phyloP scores from a whole-genome alignment of 2,113 vertebrate species.

The Crotalus helleri region DNA sequence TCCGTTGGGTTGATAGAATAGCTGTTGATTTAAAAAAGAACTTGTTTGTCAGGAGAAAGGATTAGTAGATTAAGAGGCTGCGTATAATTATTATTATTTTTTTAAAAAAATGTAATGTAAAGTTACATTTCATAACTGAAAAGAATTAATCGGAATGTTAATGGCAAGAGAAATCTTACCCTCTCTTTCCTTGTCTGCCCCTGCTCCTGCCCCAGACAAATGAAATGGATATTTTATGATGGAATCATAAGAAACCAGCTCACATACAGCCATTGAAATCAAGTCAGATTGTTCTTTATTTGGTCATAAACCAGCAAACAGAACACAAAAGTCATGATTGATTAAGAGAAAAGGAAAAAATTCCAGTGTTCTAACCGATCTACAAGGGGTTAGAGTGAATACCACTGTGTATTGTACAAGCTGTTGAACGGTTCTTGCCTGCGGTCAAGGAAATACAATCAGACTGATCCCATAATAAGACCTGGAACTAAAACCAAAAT shows the following conservation, averaged over 20 bases:
- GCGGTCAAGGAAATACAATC: background rate
- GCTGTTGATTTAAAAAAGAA: slow-evolving; percentile 71
- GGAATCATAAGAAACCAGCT: background rate
- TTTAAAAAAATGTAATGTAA: slow-evolving; percentile 57
- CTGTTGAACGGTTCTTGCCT: background rate
- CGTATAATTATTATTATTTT: slow-evolving; percentile 60
- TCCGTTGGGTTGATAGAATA: slow-evolving; percentile 69
- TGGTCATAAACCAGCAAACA: background rate
- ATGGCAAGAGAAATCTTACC: slow-evolving; percentile 63
- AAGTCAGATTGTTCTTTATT: background rate
- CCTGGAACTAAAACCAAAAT: background rate
- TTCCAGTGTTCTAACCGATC: background rate
- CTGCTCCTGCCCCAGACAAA: background rate
- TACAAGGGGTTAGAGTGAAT: background rate
- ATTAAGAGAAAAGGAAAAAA: background rate
- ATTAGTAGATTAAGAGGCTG: slow-evolving; percentile 70
- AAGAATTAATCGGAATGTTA: slow-evolving; percentile 69
- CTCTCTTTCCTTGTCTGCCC: no score
- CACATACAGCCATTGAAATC: background rate
- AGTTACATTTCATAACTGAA: slow-evolving; percentile 70
- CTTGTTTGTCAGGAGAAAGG: slow-evolving; percentile 71
- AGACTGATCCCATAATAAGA: background rate
- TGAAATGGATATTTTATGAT: background rate
- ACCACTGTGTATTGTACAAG: background rate
- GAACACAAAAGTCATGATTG: background rate